Base-by-base conservation (phyloP, 2,888 invertebrate genomes). In the Philonicus albiceps region DNA sequence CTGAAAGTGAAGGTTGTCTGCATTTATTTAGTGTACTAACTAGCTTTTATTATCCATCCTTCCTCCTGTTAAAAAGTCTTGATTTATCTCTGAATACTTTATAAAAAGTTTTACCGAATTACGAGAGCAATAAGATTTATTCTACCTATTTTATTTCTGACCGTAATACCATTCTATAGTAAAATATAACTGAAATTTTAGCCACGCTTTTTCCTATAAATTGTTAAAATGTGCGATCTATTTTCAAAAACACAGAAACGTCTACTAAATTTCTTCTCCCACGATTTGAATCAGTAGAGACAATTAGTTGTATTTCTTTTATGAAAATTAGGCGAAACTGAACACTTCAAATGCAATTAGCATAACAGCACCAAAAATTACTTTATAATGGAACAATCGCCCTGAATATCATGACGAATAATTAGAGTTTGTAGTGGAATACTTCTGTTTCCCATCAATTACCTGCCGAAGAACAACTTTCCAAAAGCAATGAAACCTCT, bases 401-500 rank as follows among this genome's bases (percentile, higher is more conserved):
- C n/a, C n/a, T 75, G 75, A 75, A 75, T 75, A 75, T 75, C 75
- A 75, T 30, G 64, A 27, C 64, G 64, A 27, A 27, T 75, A 75
- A 37, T 37, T 37, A 30, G 75, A 75, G 75, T 37, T 37, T 37
- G 34, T 6, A 19, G n/a, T 11, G 75, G 37, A 37, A 37, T 34
- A 37, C 75, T 37, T 30, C n/a, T 30, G 75, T 75, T 75, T 75
- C 75, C 37, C 75, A 75, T 75, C 75, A 75, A 75, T 31, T 75
- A 75, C 31, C 75, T 75, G 75, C 75, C 75, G 13, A 75, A 75
- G 34, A 75, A 16, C 75, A 37, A 34, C 31, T 37, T 75, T 37
- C 75, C 75, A 75, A 75, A 37, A 34, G 75, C 75, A 75, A 75
- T 75, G 75, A 75, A 34, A 37, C 31, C 75, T 34, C 75, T 75